Base-by-base conservation (phyloP, 2,888 invertebrate species). In the Meiosimyza decipiens region DNA sequence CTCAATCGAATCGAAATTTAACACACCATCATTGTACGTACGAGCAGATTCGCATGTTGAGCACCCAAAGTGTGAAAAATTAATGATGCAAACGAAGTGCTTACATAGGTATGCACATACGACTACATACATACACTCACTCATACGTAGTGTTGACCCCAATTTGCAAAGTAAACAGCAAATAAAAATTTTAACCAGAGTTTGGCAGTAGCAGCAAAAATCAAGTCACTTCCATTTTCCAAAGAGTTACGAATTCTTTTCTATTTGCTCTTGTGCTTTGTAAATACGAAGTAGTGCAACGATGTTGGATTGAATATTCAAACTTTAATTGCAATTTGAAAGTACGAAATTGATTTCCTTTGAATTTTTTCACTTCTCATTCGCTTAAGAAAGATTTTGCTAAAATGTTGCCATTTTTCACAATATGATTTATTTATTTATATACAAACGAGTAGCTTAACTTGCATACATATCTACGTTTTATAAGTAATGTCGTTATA, bases 401-500 rank as follows among this genome's bases (percentile, higher is more conserved):
- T 40, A 40, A 40, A 40, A 40, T 40, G 40, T 40, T 40, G 40
- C 6, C 7, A 7, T 9, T 40, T 40, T 9, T 7, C 9, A 9
- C 40, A 40, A 6, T 40, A 40, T 40, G 40, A 40, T 40, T 40
- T 40, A 40, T 40, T 40, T 40, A 40, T 40, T 40, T 40, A 40
- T 40, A 9, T 40, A 40, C 40, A 40, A 7, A 40, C 40, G 7
- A 40, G 2, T 40, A 40, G 40, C 9, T 40, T n/a, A n/a, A 40
- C 9, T 40, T 40, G 40, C 40, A 40, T 9, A 40, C 40, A 9
- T 40, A 40, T 40, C 28, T 28, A 28, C 28, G 28, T 4, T 28
- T 3, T 28, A 28, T 28, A 4, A 4, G 28, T 28, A 28, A 3
- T 40, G 40, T 40, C 9, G 80, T 3, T 90, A 28, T 64, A 80